phyloP scores from a whole-genome alignment of 1,140 invertebrate genomes.

The Geopemphigus sp. region DNA sequence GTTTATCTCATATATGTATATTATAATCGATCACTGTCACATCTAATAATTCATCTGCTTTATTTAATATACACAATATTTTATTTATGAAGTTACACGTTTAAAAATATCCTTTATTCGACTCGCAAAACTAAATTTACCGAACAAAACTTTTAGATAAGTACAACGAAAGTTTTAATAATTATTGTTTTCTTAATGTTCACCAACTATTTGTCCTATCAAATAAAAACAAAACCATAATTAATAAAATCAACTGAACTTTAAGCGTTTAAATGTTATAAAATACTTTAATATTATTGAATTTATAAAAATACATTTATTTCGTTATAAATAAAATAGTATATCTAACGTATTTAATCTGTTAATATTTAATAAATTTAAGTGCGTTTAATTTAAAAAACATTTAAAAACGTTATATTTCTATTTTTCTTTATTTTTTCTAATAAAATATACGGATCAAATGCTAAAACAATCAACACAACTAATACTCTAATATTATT shows the following conservation, averaged over 20 bases:
- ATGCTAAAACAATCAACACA: too few relatives aligned
- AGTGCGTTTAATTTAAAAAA: too few relatives aligned
- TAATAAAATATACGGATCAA: too few relatives aligned
- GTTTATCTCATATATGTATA: not conserved
- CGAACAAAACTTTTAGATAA: not conserved
- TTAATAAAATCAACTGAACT: not conserved
- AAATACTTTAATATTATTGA: too few relatives aligned
- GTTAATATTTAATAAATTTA: too few relatives aligned
- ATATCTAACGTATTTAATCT: too few relatives aligned
- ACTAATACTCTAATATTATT: too few relatives aligned
- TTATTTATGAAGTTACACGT: not conserved
- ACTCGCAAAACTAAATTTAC: not conserved
- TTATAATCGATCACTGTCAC: slow-evolving; percentile 5
- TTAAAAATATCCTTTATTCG: not conserved
- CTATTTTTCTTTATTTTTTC: too few relatives aligned
- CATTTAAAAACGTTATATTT: too few relatives aligned
- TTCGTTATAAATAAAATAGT: too few relatives aligned
- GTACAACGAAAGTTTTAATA: not conserved
- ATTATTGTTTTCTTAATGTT: not conserved
- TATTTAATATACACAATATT: not conserved
- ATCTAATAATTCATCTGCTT: not conserved
- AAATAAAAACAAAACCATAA: not conserved
- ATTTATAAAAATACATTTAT: too few relatives aligned
- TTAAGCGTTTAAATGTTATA: not conserved
- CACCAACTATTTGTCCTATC: not conserved